Conservation (phyloP, 2,888 invertebrate species). For the Leptodirus hochenwartii region DNA sequence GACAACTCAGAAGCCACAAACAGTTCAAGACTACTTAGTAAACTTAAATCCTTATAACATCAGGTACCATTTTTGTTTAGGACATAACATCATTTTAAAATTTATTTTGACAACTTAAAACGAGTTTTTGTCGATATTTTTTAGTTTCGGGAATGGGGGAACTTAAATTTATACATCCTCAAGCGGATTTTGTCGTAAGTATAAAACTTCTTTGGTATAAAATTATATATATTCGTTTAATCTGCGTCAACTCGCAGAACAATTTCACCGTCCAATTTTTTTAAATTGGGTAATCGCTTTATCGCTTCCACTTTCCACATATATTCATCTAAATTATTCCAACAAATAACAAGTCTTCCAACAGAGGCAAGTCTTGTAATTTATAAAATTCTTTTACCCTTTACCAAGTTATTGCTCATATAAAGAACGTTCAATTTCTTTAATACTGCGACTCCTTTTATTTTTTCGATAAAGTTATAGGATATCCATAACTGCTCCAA, state of each 20-base stretch:
- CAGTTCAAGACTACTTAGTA: too few relatives aligned
- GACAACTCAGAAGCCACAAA: too few relatives aligned
- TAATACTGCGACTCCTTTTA: constrained; percentile 69
- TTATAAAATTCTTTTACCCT: constrained; percentile 78
- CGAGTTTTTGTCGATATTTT: too few relatives aligned
- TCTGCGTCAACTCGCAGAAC: constrained; percentile 42
- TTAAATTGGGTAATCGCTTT: constrained; percentile 51
- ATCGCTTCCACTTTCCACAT: constrained; percentile 52
- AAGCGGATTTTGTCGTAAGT: too few relatives aligned
- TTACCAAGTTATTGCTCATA: constrained; percentile 68
- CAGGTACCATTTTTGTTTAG: too few relatives aligned
- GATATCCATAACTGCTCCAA: constrained; percentile 89
- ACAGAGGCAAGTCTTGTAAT: constrained; percentile 47
- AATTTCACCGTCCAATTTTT: constrained; percentile 68
- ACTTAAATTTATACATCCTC: too few relatives aligned
- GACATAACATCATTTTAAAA: too few relatives aligned
- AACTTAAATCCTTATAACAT: too few relatives aligned
- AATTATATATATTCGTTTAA: too few relatives aligned
- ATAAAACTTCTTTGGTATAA: constrained; percentile 3
- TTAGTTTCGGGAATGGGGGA: too few relatives aligned
- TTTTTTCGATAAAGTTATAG: constrained; percentile 81
- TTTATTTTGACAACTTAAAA: too few relatives aligned
- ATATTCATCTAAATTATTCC: constrained; percentile 50
- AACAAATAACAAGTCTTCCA: constrained; percentile 66
- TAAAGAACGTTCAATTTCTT: constrained; percentile 69